Evolutionary conservation across 2,888 invertebrate species (phyloP), one percentile per base, ranked within the genome.

Genomic region (Coelinius sp.): DNA sequence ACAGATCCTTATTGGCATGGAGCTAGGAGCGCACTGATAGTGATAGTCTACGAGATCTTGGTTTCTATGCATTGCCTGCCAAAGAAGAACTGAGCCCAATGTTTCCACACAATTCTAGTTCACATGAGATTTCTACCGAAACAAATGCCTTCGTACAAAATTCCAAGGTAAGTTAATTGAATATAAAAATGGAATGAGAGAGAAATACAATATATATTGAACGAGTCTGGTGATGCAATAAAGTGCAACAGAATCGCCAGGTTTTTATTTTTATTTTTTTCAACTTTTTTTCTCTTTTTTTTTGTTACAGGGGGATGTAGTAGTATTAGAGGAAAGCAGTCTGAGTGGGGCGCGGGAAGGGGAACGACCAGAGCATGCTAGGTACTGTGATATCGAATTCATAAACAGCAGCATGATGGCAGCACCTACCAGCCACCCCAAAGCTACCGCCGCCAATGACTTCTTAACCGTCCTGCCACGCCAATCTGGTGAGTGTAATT

Each of bases 81-180:
- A 89, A 89, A 89, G 89, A 89, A 88, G 87, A 88, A 89, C 88
- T 88, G 88, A 89, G 88, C 88, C 88, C 88, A 88, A 89, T 89
- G 89, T 89, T 89, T 89, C 88, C 88, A 88, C 87, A 88, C 88
- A 88, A 89, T 88, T 89, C 89, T 89, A 89, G 88, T 89, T 89
- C 89, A 89, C 87, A 88, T 88, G 89, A 88, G 88, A 88, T 89
- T 88, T 89, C 88, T 89, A 88, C 88, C 86, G 88, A 88, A 88
- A 88, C 87, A 87, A 88, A 89, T 89, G 89, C 89, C 89, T 89
- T 89, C 88, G 88, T 88, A 89, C 88, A 89, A 88, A 89, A 88
- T 87, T 87, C 87, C 87, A 87, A 89, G 88, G 89, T 88, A 75
- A 84, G 70, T 56, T 49, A 24, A 38, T 17, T 10, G 44, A 17